These are phyloP conservation scores for Hippopotamus amphibius DNA, from an alignment of 2,113 vertebrate species.

Conservation along the genomic window DNA sequence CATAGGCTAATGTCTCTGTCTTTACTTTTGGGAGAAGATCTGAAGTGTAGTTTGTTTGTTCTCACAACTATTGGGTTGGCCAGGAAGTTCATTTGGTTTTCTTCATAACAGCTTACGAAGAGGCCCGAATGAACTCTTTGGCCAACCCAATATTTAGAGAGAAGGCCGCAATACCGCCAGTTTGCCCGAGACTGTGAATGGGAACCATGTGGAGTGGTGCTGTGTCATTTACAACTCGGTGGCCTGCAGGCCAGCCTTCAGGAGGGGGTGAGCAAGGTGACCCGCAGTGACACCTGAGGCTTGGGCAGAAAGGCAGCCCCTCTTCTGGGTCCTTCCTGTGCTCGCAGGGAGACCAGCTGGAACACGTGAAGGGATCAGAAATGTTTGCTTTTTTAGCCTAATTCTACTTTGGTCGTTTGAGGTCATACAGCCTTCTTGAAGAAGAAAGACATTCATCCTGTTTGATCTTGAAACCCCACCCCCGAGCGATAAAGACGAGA, in stretches of 20 bases:
- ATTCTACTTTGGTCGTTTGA: not conserved
- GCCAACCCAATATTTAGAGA: not conserved
- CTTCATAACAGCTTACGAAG: too few species aligned
- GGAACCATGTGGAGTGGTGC: not conserved
- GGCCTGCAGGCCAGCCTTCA: not conserved
- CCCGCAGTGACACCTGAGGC: not conserved
- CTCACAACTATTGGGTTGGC: not conserved
- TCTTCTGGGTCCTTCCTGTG: not conserved
- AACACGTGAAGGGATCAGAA: accelerated
- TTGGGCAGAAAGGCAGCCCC: accelerated
- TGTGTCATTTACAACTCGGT: not conserved
- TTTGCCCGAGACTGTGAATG: constrained; percentile 4
- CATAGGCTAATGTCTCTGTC: not conserved
- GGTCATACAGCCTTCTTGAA: not conserved
- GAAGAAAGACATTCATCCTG: not conserved
- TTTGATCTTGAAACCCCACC: not conserved
- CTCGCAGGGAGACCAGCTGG: not conserved
- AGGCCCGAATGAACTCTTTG: too few species aligned
- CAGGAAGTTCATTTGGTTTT: too few species aligned
- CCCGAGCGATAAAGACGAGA: not conserved
- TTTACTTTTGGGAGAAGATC: not conserved
- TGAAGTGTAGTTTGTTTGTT: not conserved
- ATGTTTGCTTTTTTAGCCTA: not conserved
- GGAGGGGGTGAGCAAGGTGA: not conserved
- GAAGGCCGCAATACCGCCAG: not conserved